Conservation (phyloP, 2,888 invertebrate genomes). For the Tromatobia lineatoria region DNA sequence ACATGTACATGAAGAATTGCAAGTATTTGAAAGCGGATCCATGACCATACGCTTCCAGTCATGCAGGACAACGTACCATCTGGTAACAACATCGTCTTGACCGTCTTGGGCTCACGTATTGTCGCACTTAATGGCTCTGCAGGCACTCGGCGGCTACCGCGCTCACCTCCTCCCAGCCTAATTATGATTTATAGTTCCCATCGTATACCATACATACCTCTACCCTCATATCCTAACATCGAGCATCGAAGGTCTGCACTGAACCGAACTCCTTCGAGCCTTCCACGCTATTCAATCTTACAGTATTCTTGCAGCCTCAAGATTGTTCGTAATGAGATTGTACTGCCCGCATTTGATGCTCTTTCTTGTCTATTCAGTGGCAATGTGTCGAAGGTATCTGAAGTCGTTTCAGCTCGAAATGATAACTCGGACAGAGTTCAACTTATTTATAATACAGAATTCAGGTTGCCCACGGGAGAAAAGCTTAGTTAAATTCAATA, state of each 20-base stretch:
- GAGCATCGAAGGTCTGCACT: slow-evolving; percentile 74
- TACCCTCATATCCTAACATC: slow-evolving; percentile 70
- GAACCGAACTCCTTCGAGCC: slow-evolving; percentile 38
- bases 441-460: background rate
- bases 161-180: slow-evolving; percentile 74
- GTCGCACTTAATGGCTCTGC: slow-evolving; percentile 82
- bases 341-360: background rate
- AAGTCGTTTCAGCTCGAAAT: background rate
- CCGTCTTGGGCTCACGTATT: slow-evolving; percentile 76
- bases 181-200: slow-evolving; percentile 82
- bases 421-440: background rate
- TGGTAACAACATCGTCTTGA: slow-evolving; percentile 76
- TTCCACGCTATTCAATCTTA: background rate
- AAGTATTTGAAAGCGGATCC: slow-evolving; percentile 35
- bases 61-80: slow-evolving; percentile 72
- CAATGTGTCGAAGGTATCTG: background rate
- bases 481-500: too few species aligned
- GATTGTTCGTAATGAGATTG: background rate
- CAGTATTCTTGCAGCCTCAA: background rate
- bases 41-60: slow-evolving; percentile 43
- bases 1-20: slow-evolving; percentile 24
- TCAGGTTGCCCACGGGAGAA: too few species aligned
- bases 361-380: background rate
- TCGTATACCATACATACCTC: slow-evolving; percentile 18
- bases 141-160: slow-evolving; percentile 81